These are phyloP conservation scores for Gopherus flavomarginatus DNA, from an alignment of 2,113 vertebrate genomes.

Conservation along the genomic window DNA sequence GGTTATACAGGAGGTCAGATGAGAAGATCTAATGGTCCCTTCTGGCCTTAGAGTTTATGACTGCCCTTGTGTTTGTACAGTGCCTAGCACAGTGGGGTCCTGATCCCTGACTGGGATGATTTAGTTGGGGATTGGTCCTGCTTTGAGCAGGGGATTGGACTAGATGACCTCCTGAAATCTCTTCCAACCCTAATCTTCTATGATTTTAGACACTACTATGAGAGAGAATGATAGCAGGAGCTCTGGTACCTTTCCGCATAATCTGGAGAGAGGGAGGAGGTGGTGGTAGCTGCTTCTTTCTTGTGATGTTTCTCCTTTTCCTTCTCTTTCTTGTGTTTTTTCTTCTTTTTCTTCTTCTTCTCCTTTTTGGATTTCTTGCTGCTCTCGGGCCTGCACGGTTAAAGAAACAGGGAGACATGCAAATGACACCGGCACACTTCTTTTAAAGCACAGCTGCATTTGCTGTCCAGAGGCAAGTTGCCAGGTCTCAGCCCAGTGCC, in stretches of 20 bases:
- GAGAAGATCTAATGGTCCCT: not conserved
- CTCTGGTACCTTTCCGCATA: constrained; percentile 75
- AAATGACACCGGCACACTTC: not conserved
- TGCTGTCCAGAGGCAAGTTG: not conserved
- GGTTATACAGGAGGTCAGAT: not conserved
- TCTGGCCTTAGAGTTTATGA: not conserved
- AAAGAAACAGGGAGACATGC: not conserved
- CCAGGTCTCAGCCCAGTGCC: not conserved
- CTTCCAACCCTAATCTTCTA: too few species aligned
- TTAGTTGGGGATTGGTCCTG: too few species aligned
- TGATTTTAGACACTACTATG: not conserved
- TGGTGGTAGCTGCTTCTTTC: constrained; percentile 51
- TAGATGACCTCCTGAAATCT: too few species aligned
- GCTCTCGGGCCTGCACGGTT: constrained; percentile 58
- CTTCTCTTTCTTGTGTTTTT: constrained; percentile 87
- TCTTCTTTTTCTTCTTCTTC: constrained; percentile 84
- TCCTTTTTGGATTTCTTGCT: constrained; percentile 86
- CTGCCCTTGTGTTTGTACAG: not conserved
- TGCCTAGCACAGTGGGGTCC: not conserved
- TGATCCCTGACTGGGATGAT: not conserved
- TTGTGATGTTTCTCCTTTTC: constrained; percentile 82
- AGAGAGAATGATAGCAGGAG: not conserved
- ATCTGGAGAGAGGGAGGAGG: constrained; percentile 64
- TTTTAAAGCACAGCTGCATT: not conserved
- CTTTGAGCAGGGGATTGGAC: too few species aligned